A percentile compares a stretch with the other conserved stretches of the same genome.
Conservation (phyloP, 2,888 invertebrate species). For the Ypsolopha sequella region DNA sequence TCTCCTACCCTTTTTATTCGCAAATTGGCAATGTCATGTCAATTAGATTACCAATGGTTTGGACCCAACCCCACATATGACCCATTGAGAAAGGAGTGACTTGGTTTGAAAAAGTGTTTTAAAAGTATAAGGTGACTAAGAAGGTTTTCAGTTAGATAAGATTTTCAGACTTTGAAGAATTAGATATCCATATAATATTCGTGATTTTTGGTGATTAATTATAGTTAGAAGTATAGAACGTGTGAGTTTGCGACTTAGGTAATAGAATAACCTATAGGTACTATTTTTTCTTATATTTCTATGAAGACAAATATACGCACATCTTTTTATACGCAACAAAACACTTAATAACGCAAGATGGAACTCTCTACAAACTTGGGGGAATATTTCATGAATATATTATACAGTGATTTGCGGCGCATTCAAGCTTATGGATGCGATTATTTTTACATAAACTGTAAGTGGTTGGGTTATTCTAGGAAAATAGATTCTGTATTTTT, state of each 20-base stretch:
- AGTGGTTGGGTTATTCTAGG: too few species aligned
- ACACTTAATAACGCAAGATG: neutral
- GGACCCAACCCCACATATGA: too few species aligned
- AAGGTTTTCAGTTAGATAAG: neutral
- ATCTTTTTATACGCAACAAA: too few species aligned
- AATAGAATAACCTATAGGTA: too few species aligned
- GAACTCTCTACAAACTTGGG: neutral
- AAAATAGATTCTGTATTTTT: too few species aligned
- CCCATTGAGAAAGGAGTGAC: neutral
- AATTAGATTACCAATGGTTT: neutral
- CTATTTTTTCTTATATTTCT: neutral
- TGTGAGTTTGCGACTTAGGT: too few species aligned
- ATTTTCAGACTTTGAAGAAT: too few species aligned
- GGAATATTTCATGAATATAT: constrained; percentile 4
- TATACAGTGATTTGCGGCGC: constrained; percentile 4
- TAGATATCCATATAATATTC: too few species aligned
- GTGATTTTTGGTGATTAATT: too few species aligned
- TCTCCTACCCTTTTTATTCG: constrained; percentile 20
- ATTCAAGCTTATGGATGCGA: neutral
- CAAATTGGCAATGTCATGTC: neutral
- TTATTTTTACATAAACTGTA: too few species aligned
- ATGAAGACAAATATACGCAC: neutral
- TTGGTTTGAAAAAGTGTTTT: neutral
- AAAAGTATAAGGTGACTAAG: neutral
- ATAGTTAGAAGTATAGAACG: too few species aligned